phyloP scores from a whole-genome alignment of 35 echinoderm and acorn worm species.

The Heliocidaris tuberculata region DNA sequence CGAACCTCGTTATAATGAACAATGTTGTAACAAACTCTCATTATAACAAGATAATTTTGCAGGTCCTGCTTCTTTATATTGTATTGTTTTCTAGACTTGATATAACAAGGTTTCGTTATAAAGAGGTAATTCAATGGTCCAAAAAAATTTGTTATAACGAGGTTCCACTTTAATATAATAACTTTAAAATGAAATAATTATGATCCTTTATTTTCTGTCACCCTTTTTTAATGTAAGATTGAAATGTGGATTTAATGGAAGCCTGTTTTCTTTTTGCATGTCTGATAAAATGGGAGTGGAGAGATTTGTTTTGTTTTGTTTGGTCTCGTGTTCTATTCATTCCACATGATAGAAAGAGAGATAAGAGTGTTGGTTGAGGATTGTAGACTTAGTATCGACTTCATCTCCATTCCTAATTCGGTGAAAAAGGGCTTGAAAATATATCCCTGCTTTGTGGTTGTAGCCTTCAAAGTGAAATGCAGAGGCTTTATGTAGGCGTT shows the following conservation, averaged over 20 bases:
- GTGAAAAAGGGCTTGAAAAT: neutral
- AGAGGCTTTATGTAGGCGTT: neutral
- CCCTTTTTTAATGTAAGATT: neutral
- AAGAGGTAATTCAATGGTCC: too few relatives aligned
- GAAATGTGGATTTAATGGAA: neutral
- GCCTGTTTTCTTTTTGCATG: neutral
- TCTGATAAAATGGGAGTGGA: neutral
- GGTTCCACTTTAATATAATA: too few relatives aligned
- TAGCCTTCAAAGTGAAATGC: neutral
- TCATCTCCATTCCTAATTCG: neutral
- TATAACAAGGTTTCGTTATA: too few relatives aligned
- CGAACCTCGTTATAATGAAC: too few relatives aligned
- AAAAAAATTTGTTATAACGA: too few relatives aligned
- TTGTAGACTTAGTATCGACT: neutral
- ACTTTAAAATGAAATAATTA: neutral
- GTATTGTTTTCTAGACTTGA: too few relatives aligned
- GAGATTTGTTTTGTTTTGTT: neutral
- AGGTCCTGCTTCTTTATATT: too few relatives aligned
- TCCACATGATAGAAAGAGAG: constrained; percentile 4
- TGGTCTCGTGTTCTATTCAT: neutral
- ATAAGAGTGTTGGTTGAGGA: neutral
- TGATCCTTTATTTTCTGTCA: neutral
- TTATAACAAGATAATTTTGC: too few relatives aligned
- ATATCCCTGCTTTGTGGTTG: neutral
- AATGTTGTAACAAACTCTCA: too few relatives aligned